Evolutionary conservation across 2,888 invertebrate species (phyloP).

Genomic region (Tinea semifulvella): DNA sequence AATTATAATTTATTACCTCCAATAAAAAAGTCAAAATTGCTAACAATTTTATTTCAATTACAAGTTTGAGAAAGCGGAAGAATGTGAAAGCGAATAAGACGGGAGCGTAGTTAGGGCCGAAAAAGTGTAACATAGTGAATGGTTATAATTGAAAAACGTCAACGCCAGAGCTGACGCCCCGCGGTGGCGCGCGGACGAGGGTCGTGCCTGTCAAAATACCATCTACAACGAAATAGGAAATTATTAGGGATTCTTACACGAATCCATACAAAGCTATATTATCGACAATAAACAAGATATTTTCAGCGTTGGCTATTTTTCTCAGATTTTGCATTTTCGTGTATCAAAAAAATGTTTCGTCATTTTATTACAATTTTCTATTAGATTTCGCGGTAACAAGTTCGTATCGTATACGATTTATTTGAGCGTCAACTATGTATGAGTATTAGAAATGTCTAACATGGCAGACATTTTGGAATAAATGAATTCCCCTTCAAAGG

Average conservation of each 20-base stretch:
- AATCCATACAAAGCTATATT: constrained; percentile 6
- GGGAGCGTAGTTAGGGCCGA: constrained; percentile 19
- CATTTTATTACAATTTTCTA: neutral
- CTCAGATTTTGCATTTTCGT: constrained; percentile 3
- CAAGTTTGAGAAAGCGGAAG: constrained; percentile 2
- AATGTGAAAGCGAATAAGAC: constrained; percentile 10
- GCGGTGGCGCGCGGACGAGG: constrained; percentile 50
- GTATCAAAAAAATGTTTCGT: constrained; percentile 3
- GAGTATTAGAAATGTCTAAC: neutral
- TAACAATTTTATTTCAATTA: constrained; percentile 9
- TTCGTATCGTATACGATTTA: neutral
- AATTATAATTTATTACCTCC: constrained; percentile 5
- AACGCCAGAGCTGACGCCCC: constrained; percentile 47
- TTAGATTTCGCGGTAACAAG: neutral
- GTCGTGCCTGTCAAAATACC: constrained; percentile 48
- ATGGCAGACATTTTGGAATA: constrained; percentile 3
- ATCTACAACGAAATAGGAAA: constrained; percentile 39
- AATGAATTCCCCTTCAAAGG: constrained; percentile 8
- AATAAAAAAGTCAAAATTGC: constrained; percentile 6
- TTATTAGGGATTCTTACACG: constrained; percentile 33
- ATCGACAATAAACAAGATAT: constrained; percentile 10
- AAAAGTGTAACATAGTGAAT: constrained; percentile 54
- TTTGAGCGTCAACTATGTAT: constrained; percentile 2
- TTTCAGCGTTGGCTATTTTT: constrained; percentile 3
- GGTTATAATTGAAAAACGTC: constrained; percentile 58